Evolutionary conservation across 2,113 vertebrate genomes (phyloP).

Genomic region (Motacilla tschutschensis): DNA sequence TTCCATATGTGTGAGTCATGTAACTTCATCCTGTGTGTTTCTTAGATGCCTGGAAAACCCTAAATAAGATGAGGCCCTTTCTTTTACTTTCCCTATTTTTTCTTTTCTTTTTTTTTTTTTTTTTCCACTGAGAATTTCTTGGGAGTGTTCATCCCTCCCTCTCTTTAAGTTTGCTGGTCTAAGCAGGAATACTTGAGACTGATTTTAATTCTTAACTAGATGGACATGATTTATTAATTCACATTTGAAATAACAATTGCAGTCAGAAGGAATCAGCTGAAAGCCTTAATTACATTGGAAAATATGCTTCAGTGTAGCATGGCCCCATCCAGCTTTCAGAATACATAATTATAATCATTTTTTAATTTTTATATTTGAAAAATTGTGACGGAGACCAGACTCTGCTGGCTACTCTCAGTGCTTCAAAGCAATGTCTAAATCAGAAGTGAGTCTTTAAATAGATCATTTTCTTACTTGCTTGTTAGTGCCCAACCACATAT

Average conservation of each 20-base stretch:
- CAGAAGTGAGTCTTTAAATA: conserved; percentile 55
- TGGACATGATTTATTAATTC: conserved; percentile 92
- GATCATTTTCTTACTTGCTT: conserved; percentile 57
- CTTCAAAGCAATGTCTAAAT: conserved; percentile 59
- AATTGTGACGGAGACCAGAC: conserved; percentile 61
- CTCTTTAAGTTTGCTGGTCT: conserved; percentile 64
- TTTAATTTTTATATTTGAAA: conserved; percentile 72
- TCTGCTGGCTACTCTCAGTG: conserved; percentile 32
- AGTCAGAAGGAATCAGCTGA: conserved; percentile 82
- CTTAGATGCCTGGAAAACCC: conserved; percentile 34
- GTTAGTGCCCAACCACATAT: conserved; percentile 32
- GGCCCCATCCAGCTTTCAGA: conserved; percentile 67
- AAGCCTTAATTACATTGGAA: conserved; percentile 89
- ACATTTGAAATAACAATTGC: conserved; percentile 94
- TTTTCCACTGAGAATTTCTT: conserved; percentile 14
- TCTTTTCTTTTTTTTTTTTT: neutral
- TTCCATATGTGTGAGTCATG: conserved; percentile 63
- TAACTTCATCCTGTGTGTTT: conserved; percentile 60
- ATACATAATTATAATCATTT: conserved; percentile 76
- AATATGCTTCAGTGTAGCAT: conserved; percentile 79
- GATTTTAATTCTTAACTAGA: conserved; percentile 92
- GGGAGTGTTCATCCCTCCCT: conserved; percentile 30
- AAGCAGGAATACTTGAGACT: conserved; percentile 75
- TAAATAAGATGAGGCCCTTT: neutral
- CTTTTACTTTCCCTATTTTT: neutral